A percentile compares a stretch with the other conserved stretches of the same genome.
phyloP scores from a whole-genome alignment of 2,797 vertebrate species.

The Poeciliopsis presidionis region DNA sequence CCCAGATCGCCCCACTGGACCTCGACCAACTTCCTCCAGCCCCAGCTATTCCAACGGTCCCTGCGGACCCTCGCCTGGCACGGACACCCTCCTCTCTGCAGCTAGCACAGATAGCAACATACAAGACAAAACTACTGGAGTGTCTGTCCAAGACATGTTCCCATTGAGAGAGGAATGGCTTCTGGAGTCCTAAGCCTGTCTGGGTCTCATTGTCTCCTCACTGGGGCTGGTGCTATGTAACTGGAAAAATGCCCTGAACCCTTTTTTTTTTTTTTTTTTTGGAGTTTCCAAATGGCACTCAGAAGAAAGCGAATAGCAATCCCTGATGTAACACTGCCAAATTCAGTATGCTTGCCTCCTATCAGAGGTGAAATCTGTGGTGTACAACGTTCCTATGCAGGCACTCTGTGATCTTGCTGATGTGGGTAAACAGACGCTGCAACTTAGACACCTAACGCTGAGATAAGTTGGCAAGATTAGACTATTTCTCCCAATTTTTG shows the following conservation, averaged over 20 bases:
- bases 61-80: constrained; percentile 79
- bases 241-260: constrained; percentile 60
- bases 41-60: constrained; percentile 74
- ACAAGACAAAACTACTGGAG: constrained; percentile 79
- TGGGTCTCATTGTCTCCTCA: constrained; percentile 71
- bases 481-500: constrained; percentile 29
- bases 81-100: constrained; percentile 68
- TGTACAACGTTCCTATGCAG: constrained; percentile 62
- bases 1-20: constrained; percentile 74
- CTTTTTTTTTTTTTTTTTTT: constrained; percentile 7
- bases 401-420: constrained; percentile 65
- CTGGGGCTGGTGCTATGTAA: constrained; percentile 53
- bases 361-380: constrained; percentile 70
- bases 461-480: constrained; percentile 69
- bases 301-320: constrained; percentile 59
- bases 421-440: constrained; percentile 54
- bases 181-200: constrained; percentile 71
- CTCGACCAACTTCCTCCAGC: constrained; percentile 77
- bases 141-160: constrained; percentile 75
- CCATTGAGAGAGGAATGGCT: constrained; percentile 70
- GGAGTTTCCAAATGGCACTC: constrained; percentile 48
- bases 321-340: constrained; percentile 48
- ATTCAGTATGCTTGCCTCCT: constrained; percentile 56
- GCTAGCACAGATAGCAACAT: constrained; percentile 73
- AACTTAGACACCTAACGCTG: constrained; percentile 66